Evolutionary conservation across 1,140 invertebrate genomes (phyloP).

Genomic region (Ridgeia piscesae): DNA sequence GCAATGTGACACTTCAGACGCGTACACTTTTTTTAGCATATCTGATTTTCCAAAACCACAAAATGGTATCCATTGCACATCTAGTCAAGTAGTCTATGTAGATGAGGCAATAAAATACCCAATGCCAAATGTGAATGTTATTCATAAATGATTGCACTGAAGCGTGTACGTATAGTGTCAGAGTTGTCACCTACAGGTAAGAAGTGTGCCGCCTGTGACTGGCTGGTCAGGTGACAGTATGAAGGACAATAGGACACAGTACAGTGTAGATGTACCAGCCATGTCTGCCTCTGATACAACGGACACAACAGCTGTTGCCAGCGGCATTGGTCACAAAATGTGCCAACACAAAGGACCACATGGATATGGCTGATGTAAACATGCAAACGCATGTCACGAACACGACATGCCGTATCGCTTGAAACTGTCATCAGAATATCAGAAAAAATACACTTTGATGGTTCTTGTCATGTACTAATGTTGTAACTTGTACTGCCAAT

Average conservation of each 20-base stretch:
- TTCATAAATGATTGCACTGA: not conserved
- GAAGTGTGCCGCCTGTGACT: not conserved
- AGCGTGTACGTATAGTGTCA: not conserved
- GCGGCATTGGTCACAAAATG: not conserved
- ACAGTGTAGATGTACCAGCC: not conserved
- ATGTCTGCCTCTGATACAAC: not conserved
- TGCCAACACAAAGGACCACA: not conserved
- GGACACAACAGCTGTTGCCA: not conserved
- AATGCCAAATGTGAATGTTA: not conserved
- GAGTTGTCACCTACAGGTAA: not conserved
- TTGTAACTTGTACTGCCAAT: not conserved
- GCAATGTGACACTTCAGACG: not conserved
- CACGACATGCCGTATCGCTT: not conserved
- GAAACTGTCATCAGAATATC: not conserved
- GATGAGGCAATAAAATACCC: not conserved
- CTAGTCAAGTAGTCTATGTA: not conserved
- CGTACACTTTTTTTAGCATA: not conserved
- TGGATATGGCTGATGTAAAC: not conserved
- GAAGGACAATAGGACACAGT: not conserved
- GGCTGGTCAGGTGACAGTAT: not conserved
- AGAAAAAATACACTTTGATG: not conserved
- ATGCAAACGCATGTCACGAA: not conserved
- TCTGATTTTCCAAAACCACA: not conserved
- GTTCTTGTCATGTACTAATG: not conserved
- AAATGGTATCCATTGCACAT: not conserved